phyloP scores from a whole-genome alignment of 2,888 invertebrate genomes.

The Epirrhoe alternata region DNA sequence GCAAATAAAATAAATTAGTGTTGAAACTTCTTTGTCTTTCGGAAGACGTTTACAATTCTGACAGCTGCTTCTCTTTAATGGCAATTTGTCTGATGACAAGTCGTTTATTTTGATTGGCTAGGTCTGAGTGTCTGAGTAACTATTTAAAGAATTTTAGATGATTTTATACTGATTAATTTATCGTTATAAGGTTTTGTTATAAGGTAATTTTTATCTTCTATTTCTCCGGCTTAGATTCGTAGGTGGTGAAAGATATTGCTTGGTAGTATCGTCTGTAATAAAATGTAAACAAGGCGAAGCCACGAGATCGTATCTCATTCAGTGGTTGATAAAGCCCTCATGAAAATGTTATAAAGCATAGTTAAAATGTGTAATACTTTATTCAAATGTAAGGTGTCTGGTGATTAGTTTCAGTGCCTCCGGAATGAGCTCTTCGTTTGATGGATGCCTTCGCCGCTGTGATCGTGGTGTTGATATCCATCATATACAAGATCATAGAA shows the following conservation, averaged over 20 bases:
- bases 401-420: conserved; percentile 19
- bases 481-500: conserved; percentile 52
- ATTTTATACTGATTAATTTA: conserved; percentile 15
- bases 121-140: conserved; percentile 7
- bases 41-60: conserved; percentile 38
- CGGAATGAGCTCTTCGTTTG: conserved; percentile 38
- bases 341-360: no score
- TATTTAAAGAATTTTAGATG: conserved; percentile 23
- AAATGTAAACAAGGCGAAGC: no score
- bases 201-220: background rate
- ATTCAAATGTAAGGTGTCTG: background rate
- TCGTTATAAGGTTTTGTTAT: conserved; percentile 3
- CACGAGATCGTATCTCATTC: no score
- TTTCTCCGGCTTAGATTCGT: no score
- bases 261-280: no score
- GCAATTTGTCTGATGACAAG: conserved; percentile 20
- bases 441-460: conserved; percentile 45
- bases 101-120: conserved; percentile 36
- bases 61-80: conserved; percentile 36
- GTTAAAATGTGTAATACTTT: no score
- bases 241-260: no score
- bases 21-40: conserved; percentile 35
- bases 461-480: conserved; percentile 30
- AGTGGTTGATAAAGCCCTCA: no score
- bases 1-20: conserved; percentile 31